A percentile compares a stretch with the other conserved stretches of the same genome.
Evolutionary conservation across 2,113 vertebrate genomes (phyloP).

Genomic region (Emydocephalus ijimae): DNA sequence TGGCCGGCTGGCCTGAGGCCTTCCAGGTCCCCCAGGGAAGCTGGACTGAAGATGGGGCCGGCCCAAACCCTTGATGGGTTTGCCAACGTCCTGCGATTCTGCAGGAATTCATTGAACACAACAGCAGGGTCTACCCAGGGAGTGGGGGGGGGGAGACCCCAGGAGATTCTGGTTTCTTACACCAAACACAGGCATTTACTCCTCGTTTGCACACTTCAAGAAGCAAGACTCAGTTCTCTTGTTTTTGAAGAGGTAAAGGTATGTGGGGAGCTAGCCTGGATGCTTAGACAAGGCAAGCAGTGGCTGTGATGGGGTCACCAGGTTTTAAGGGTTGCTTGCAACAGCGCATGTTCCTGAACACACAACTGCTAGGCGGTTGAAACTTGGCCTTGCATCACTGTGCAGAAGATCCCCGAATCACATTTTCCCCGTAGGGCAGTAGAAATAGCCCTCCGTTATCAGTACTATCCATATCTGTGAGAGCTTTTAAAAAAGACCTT

Average conservation of each 20-base stretch:
- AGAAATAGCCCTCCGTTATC: not conserved
- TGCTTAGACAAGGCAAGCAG: not conserved
- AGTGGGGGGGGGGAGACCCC: no score
- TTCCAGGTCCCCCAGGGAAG: no score
- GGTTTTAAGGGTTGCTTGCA: no score
- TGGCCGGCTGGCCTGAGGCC: not conserved
- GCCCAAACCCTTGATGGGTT: no score
- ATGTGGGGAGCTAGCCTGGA: not conserved
- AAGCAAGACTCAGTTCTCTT: not conserved
- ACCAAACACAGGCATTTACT: no score
- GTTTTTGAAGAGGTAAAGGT: not conserved
- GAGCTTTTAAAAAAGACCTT: not conserved
- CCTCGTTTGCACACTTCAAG: not conserved
- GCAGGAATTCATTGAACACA: not conserved
- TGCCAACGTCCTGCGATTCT: not conserved
- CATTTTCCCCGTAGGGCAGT: not conserved
- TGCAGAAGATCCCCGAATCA: not conserved
- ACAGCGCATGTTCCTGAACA: not conserved
- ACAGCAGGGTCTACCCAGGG: not conserved
- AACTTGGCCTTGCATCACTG: not conserved
- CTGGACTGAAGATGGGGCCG: not conserved
- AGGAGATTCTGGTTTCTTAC: not conserved
- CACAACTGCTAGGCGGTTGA: not conserved
- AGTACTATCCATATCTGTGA: not conserved
- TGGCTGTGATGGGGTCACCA: not conserved